Percentiles rank a stretch among this genome's conserved stretches.
phyloP scores from a whole-genome alignment of 2,797 vertebrate genomes.

The Melanotaenia boesemani region DNA sequence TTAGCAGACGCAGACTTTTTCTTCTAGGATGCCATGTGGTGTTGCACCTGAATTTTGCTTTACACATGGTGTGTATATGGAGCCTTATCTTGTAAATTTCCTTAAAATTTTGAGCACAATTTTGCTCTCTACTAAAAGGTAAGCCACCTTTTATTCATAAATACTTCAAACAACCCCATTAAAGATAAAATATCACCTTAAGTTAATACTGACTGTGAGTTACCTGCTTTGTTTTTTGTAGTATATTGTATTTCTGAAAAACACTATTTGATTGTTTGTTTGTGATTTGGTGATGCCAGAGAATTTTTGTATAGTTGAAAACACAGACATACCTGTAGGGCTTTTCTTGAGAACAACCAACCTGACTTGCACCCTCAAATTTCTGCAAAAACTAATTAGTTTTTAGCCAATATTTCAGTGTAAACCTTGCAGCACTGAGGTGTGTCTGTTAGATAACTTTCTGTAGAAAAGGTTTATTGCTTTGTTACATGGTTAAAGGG shows the following conservation, averaged over 20 bases:
- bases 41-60: too few relatives aligned
- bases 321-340: not conserved
- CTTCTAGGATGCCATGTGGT: too few relatives aligned
- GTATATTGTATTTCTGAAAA: not conserved
- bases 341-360: not conserved
- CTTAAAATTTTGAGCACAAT: too few relatives aligned
- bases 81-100: too few relatives aligned
- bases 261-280: not conserved
- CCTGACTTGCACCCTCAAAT: not conserved
- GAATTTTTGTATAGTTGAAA: not conserved
- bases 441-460: conserved; percentile 14
- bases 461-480: conserved; percentile 3
- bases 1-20: too few relatives aligned
- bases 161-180: not conserved
- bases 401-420: conserved; percentile 57
- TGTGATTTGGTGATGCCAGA: not conserved
- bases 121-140: too few relatives aligned
- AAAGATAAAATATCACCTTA: not conserved
- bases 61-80: too few relatives aligned
- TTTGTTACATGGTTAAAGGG: not conserved
- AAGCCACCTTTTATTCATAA: too few relatives aligned
- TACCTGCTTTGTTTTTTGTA: not conserved
- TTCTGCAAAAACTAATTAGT: conserved; percentile 47
- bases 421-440: conserved; percentile 50
- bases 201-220: not conserved